phyloP scores from a whole-genome alignment of 2,797 vertebrate species.

The Xyrichtys novacula region DNA sequence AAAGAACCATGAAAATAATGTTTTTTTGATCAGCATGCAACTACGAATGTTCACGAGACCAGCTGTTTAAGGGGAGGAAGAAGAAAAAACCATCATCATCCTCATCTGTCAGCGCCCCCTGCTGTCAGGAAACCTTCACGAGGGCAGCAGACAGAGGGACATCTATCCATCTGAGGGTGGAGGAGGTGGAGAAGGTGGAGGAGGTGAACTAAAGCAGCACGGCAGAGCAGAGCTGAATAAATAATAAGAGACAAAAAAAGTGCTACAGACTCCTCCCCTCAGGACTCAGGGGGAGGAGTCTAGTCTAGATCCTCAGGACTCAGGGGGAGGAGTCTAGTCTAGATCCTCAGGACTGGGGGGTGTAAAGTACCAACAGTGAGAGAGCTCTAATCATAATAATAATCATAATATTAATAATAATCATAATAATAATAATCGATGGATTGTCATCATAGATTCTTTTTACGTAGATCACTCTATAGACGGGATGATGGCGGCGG shows the following conservation, averaged over 20 bases:
- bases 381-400: no score
- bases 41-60: constrained; percentile 80
- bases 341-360: constrained; percentile 46
- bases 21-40: constrained; percentile 80
- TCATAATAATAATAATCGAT: constrained; percentile 67
- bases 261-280: constrained; percentile 74
- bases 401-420: no score
- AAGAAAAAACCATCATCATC: constrained; percentile 27
- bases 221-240: constrained; percentile 79
- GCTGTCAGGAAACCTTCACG: constrained; percentile 40
- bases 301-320: constrained; percentile 59
- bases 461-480: constrained; percentile 73
- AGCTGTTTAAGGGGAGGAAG: constrained; percentile 46
- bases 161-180: no score
- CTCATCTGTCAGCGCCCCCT: constrained; percentile 12
- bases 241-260: constrained; percentile 79
- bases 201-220: constrained; percentile 67
- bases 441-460: constrained; percentile 74
- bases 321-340: constrained; percentile 62
- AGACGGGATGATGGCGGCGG: constrained; percentile 73
- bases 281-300: constrained; percentile 63
- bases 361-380: constrained; percentile 64
- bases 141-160: constrained; percentile 57
- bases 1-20: constrained; percentile 76
- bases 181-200: constrained; percentile 31